Evolutionary conservation across 1,140 invertebrate species (phyloP), one percentile per base, ranked within the genome.

Genomic region (Paralvinella palmiformis): DNA sequence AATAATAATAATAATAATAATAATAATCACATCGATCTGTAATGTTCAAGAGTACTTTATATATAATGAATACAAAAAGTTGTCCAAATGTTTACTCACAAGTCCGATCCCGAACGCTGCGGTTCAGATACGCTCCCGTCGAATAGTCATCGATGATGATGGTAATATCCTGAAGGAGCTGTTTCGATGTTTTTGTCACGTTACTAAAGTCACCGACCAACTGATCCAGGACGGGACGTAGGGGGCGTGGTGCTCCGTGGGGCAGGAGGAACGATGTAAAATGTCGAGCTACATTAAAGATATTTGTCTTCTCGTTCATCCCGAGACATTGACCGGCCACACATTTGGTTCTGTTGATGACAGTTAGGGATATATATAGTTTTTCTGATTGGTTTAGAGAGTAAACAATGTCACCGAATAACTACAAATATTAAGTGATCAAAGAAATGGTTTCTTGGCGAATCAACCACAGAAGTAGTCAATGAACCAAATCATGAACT

Each of bases 271-370:
- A 74, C 17, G 71, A 75, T 13, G 77, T 76, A 66, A 83, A 82
- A 71, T 83, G 80, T 29, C 75, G 69, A 0, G 79, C 81, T 33
- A 78, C 78, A 53, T 81, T 80, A 35, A 75, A 75, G n/a, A 82
- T 74, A 63, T 84, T 84, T 31, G 72, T 69, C 59, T 76, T 77
- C 66, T 83, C 81, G 69, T 83, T 83, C 64, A 75, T 75, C 29
- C 78, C 76, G n/a, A 66, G 27, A 68, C 83, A 84, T 5, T 60
- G 63, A 1, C 74, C 74, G 10, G 74, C 45, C 6, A 71, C 32
- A 71, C 81, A 83, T 1, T 35, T 15, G 6, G 73, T 48, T 36
- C 76, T 78, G 66, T 15, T 15, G n/a, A 57, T 6, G n/a, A 41
- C 37, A n/a, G 37, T 41, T 10, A 41, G 37, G 37, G n/a, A 41